Conservation (phyloP, 2,888 invertebrate species). For the Drosophila buzzatii region DNA sequence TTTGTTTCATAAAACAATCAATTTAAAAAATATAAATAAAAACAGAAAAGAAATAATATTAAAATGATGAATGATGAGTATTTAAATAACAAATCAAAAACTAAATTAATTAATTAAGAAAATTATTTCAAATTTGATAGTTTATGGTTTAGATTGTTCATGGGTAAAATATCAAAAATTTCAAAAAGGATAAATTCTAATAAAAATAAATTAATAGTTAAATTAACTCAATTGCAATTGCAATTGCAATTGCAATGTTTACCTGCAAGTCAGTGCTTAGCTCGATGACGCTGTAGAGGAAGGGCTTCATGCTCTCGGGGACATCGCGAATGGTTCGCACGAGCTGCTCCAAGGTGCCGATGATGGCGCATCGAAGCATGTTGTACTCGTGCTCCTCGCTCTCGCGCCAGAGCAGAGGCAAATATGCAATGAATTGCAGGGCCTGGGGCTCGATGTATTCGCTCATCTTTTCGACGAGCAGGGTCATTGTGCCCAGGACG, state of each 20-base stretch:
- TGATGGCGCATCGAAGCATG: conserved; percentile 96
- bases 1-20: too few relatives aligned
- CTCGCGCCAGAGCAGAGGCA: conserved; percentile 95
- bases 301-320: conserved; percentile 87
- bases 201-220: too few relatives aligned
- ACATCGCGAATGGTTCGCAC: conserved; percentile 90
- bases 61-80: too few relatives aligned
- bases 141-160: too few relatives aligned
- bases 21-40: too few relatives aligned
- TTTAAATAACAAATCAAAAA: too few relatives aligned
- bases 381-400: conserved; percentile 91
- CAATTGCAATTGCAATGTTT: background rate
- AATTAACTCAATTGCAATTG: too few relatives aligned
- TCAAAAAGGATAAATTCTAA: too few relatives aligned
- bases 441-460: conserved; percentile 89
- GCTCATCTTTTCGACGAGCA: conserved; percentile 94
- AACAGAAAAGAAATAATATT: too few relatives aligned
- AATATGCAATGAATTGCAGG: conserved; percentile 91
- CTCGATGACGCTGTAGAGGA: conserved; percentile 89
- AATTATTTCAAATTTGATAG: too few relatives aligned
- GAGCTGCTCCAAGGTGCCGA: conserved; percentile 92
- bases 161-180: too few relatives aligned
- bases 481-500: conserved; percentile 94
- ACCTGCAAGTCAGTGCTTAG: conserved; percentile 91
- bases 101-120: too few relatives aligned